Base-by-base conservation (phyloP, 2,113 vertebrate genomes). In the Alligator sinensis region DNA sequence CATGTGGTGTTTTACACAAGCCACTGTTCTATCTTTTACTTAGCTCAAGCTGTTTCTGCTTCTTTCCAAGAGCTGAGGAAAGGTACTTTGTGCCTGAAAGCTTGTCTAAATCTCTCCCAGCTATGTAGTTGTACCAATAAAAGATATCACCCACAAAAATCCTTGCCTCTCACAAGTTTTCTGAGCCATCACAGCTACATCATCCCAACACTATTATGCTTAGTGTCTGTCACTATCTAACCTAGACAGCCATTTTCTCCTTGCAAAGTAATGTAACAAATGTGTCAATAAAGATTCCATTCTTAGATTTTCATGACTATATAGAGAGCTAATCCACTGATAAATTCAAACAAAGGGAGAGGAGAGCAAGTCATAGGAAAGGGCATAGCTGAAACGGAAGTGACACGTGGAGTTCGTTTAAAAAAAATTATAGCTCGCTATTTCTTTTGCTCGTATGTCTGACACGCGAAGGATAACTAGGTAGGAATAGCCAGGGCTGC, bases 261-360 rank as follows among this genome's bases (percentile, higher is more conserved):
- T 91, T 90, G 80, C 0, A 74, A 0, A 72, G 83, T 72, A 88
- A 28, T 63, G 68, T 80, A 90, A 92, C 16, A 84, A 91, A 81
- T 58, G 14, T 77, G 84, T 90, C 74, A 91, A 57, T 93, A 91
- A 84, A 91, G 82, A 1, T 21, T 24, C 92, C 27, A 25, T 75
- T 86, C 68, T 21, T 76, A 90, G 87, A 62, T 34, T 86, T 80
- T 88, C 66, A 62, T 64, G 8, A 27, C 63, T 93, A 84, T 72
- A 79, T 93, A 89, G 47, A 77, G 61, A 89, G 85, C 82, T 89
- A 76, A 54, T 92, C 58, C 70, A 64, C 91, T 82, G 82, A 77
- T 28, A 66, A 70, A 27, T 57, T 10, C 75, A 57, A 80, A 15
- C 60, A 34, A 78, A 60, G 24, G 55, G 15, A 30, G 38, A 22